These are phyloP conservation scores for Oreocharis arfaki DNA, from an alignment of 2,113 vertebrate genomes.

Conservation along the genomic window DNA sequence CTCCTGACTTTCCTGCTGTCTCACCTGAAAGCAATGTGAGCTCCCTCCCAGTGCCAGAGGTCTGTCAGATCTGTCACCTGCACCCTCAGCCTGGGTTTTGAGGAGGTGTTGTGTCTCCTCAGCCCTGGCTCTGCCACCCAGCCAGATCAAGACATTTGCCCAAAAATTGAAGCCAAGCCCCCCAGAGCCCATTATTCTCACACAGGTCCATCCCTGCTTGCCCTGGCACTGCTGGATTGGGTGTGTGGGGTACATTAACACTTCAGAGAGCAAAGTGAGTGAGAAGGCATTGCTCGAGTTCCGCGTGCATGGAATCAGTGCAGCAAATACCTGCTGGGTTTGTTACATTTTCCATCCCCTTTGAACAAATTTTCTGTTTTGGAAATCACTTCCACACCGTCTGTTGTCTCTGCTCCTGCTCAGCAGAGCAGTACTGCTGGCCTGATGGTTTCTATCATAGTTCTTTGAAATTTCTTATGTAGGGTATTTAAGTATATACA, in stretches of 20 bases:
- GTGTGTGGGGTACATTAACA: not conserved
- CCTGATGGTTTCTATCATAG: not conserved
- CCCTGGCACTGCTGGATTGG: not conserved
- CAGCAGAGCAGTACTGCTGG: not conserved
- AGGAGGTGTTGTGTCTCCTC: not conserved
- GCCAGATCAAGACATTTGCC: not conserved
- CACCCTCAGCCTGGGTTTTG: not conserved
- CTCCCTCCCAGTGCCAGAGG: not conserved
- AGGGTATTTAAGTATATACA: not conserved
- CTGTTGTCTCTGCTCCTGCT: not conserved
- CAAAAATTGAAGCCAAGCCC: not conserved
- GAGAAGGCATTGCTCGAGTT: not conserved
- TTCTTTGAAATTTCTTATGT: not conserved
- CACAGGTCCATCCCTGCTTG: accelerated
- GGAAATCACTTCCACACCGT: not conserved
- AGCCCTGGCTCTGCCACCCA: not conserved
- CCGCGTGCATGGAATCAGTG: not conserved
- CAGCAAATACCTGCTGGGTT: not conserved
- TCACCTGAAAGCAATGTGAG: not conserved
- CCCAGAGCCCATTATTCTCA: accelerated
- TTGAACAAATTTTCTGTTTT: not conserved
- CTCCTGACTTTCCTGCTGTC: not conserved
- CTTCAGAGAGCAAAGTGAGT: not conserved
- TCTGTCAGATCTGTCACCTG: not conserved
- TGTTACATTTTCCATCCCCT: not conserved